These are phyloP conservation scores for Volucella zonaria DNA, from an alignment of 2,888 invertebrate genomes.

Conservation along the genomic window DNA sequence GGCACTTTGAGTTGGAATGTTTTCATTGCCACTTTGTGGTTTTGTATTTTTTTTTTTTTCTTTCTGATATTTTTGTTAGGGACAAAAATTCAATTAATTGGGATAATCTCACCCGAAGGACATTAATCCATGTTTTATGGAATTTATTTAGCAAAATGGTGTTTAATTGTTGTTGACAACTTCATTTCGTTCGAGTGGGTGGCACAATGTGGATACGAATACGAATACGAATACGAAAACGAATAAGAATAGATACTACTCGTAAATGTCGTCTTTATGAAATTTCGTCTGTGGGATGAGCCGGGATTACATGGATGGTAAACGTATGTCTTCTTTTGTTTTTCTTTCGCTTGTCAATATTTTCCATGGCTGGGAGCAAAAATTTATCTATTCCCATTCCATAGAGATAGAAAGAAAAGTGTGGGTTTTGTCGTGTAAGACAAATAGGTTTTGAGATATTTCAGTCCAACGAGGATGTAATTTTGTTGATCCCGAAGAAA, in stretches of 20 bases:
- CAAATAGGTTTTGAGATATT: too few species aligned
- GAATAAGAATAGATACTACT: neutral
- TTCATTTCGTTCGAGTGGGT: constrained; percentile 26
- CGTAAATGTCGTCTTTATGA: neutral
- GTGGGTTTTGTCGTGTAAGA: too few species aligned
- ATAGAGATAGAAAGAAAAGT: too few species aligned
- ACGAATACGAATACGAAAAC: too few species aligned
- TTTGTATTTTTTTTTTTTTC: neutral
- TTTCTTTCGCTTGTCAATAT: too few species aligned
- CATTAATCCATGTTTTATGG: constrained; percentile 54
- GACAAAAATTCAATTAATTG: constrained; percentile 54
- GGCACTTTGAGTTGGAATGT: neutral
- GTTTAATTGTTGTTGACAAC: constrained; percentile 48
- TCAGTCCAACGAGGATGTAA: too few species aligned
- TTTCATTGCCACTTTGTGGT: neutral
- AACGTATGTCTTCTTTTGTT: neutral
- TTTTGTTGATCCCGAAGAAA: too few species aligned
- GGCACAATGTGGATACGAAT: neutral
- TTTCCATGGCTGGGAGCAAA: too few species aligned
- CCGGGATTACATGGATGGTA: constrained; percentile 18
- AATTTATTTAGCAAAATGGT: constrained; percentile 26
- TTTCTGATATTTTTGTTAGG: neutral
- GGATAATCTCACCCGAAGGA: constrained; percentile 51
- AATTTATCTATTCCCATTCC: too few species aligned
- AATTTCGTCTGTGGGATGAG: constrained; percentile 11